Percentiles rank a stretch among this genome's conserved stretches.
These are phyloP conservation scores for Oconnorella tubifera DNA, from an alignment of 2,888 invertebrate genomes.

Conservation along the genomic window DNA sequence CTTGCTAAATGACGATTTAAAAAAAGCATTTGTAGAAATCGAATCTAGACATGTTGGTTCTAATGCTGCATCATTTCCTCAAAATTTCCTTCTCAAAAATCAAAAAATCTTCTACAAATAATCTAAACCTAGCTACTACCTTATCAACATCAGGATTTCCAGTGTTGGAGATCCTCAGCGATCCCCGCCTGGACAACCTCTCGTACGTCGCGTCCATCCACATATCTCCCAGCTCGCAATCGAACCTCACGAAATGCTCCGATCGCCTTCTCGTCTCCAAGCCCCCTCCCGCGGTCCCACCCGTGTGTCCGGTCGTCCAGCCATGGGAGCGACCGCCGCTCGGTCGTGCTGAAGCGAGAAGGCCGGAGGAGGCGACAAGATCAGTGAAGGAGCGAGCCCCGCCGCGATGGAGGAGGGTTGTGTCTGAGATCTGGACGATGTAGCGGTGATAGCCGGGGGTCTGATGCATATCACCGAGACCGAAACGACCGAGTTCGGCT, in stretches of 20 bases:
- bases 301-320: neutral
- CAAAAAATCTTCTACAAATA: no score
- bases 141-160: constrained; percentile 12
- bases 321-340: neutral
- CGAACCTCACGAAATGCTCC: constrained; percentile 25
- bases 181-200: constrained; percentile 7
- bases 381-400: constrained; percentile 6
- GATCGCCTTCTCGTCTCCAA: constrained; percentile 2
- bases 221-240: constrained; percentile 46
- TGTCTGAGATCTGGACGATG: constrained; percentile 18
- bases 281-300: neutral
- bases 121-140: neutral
- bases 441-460: constrained; percentile 13
- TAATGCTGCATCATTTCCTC: no score
- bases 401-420: constrained; percentile 6
- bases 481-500: neutral
- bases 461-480: constrained; percentile 15
- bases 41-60: no score
- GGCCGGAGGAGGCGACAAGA: constrained; percentile 7
- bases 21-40: no score
- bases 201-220: constrained; percentile 39
- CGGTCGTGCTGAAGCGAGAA: neutral
- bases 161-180: constrained; percentile 9
- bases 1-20: no score
- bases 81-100: no score